Conservation (phyloP, 2,113 vertebrate genomes). For the Sminthopsis crassicaudata region DNA sequence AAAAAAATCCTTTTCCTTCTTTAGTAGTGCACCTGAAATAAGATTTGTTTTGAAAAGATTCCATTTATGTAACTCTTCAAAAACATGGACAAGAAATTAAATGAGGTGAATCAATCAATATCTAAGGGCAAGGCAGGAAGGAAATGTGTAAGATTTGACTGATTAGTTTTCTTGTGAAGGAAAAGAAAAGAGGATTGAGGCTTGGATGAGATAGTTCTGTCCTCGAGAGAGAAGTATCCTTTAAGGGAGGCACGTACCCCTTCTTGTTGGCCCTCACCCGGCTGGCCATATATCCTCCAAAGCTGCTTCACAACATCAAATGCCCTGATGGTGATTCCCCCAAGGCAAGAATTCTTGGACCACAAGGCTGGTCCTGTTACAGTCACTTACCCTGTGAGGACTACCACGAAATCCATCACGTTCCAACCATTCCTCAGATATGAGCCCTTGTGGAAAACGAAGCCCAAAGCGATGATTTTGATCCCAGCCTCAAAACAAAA, state of each 20-base stretch:
- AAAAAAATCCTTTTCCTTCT: background rate
- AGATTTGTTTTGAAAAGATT: background rate
- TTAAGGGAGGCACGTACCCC: background rate
- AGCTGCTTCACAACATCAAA: background rate
- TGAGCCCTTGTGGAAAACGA: conserved; percentile 96
- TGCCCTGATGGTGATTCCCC: background rate
- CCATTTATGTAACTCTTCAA: background rate
- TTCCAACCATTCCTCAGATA: conserved; percentile 99
- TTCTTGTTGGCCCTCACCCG: background rate
- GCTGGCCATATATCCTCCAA: background rate
- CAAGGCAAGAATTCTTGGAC: background rate
- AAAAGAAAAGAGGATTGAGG: background rate
- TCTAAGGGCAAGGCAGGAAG: background rate
- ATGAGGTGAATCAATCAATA: background rate
- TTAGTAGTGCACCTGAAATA: background rate
- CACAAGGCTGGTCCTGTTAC: background rate
- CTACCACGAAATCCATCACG: conserved; percentile 99
- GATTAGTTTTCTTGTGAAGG: background rate
- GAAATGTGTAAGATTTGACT: background rate
- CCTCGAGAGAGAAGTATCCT: background rate
- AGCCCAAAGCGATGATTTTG: conserved; percentile 98
- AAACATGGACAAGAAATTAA: background rate
- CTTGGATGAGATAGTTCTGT: background rate
- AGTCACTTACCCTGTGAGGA: conserved; percentile 95
- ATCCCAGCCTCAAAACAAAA: conserved; percentile 99